These are phyloP conservation scores for Rhingia campestris DNA, from an alignment of 2,888 invertebrate species.

Conservation along the genomic window DNA sequence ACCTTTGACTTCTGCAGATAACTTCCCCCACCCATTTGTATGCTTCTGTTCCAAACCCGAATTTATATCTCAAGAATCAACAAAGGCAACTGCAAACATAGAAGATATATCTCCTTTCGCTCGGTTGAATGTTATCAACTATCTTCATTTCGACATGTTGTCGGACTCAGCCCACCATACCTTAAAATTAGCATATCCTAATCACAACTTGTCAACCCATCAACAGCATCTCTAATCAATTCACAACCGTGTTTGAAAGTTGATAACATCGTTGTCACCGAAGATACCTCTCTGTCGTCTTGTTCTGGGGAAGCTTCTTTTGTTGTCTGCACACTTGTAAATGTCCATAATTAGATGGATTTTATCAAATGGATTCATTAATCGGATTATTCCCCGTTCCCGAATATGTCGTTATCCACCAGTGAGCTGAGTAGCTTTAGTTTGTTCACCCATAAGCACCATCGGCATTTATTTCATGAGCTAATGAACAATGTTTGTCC, in stretches of 20 bases:
- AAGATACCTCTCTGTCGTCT: background rate
- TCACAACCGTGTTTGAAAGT: background rate
- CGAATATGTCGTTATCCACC: background rate
- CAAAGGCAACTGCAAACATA: no score
- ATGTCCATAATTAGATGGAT: constrained; percentile 63
- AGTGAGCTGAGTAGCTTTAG: constrained; percentile 5
- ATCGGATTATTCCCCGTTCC: constrained; percentile 37
- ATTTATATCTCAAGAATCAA: no score
- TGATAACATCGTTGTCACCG: background rate
- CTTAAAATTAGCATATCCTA: constrained; percentile 17
- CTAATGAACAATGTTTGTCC: constrained; percentile 6
- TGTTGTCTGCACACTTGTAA: constrained; percentile 56
- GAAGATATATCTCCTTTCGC: no score
- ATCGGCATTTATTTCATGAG: constrained; percentile 4
- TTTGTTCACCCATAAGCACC: constrained; percentile 17
- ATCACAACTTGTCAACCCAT: constrained; percentile 16
- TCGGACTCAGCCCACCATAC: background rate
- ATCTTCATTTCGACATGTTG: no score
- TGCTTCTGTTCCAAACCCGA: no score
- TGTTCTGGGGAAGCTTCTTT: constrained; percentile 14
- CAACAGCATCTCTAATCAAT: constrained; percentile 4
- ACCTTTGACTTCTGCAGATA: no score
- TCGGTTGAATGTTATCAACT: no score
- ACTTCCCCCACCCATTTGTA: no score
- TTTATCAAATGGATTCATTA: constrained; percentile 57